A percentile compares a stretch with the other conserved stretches of the same genome.
Conservation (phyloP, 2,888 invertebrate species). For the Chaetogeoica ovagalla region DNA sequence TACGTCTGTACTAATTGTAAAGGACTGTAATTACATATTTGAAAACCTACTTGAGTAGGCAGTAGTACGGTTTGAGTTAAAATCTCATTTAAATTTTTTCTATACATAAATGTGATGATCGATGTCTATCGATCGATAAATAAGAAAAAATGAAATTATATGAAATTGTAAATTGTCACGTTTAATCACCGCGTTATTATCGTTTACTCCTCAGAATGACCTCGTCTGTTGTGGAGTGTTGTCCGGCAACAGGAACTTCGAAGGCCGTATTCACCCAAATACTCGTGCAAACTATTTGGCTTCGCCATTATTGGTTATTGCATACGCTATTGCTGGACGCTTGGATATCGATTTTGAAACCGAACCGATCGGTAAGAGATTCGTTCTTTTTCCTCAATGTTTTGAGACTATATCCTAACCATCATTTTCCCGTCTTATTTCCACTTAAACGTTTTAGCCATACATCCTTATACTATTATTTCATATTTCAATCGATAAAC, state of each 20-base stretch:
- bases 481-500: no score
- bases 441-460: no score
- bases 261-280: slow-evolving; percentile 95
- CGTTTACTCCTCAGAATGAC: slow-evolving; percentile 69
- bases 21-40: no score
- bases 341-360: slow-evolving; percentile 93
- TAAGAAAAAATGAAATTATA: no score
- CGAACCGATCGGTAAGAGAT: slow-evolving; percentile 71
- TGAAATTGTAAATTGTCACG: background rate
- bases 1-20: no score
- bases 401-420: background rate
- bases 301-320: slow-evolving; percentile 94
- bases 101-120: no score
- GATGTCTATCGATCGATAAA: no score
- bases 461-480: no score
- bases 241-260: slow-evolving; percentile 97
- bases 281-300: slow-evolving; percentile 97
- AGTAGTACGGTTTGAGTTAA: no score
- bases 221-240: slow-evolving; percentile 93
- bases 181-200: slow-evolving; percentile 13
- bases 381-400: background rate
- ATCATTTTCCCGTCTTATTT: no score
- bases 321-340: slow-evolving; percentile 94
- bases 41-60: no score
- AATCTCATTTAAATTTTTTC: no score